Base-by-base conservation (phyloP, 2,113 vertebrate genomes). In the Myotis brandtii region DNA sequence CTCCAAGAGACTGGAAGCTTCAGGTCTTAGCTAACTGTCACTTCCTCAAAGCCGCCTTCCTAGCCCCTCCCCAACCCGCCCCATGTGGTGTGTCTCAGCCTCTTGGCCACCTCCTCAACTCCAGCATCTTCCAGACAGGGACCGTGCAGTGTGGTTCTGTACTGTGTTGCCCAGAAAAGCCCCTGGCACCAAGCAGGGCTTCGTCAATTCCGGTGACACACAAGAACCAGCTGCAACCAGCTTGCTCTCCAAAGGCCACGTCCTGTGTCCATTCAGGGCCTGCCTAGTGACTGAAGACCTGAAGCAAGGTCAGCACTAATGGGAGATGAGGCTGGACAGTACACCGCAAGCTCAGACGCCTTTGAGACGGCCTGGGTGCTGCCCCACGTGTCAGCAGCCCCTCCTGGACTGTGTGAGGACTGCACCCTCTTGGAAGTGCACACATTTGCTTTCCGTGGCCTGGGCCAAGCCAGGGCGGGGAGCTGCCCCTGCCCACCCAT, bases 81-180 rank as follows among this genome's bases (percentile, higher is more conserved):
- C 2, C 54, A 32, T 0, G 0, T 59, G 43, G 43, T 11, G 0
- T 12, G 34, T 76, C 25, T 43, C 62, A 1, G 43, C 30, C 50
- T 85, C 86, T 40, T 27, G 9, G 6, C 16, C n/a, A 17, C n/a
- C 6, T 9, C 37, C 48, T 69, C 23, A 46, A 81, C 1, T 6
- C 48, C 27, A 70, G 64, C 83, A 48, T 32, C 64, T 85, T 70
- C 23, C 30, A 6, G 27, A 21, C 21, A 43, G 20, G 50, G 48
- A 73, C 76, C 52, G 9, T 8, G n/a, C 9, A 32, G 8, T n/a
- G 32, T 59, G 23, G 7, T 46, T 69, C 54, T 32, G 50, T 11
- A 30, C 7, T 9, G 1, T 9, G 40, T 23, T 27, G 30, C 37
- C n/a, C 64, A 30, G 43, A 54, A 76, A 52, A 50, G 14, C 20